Conservation (phyloP, 2,797 vertebrate genomes). For the Oreochromis grahami region DNA sequence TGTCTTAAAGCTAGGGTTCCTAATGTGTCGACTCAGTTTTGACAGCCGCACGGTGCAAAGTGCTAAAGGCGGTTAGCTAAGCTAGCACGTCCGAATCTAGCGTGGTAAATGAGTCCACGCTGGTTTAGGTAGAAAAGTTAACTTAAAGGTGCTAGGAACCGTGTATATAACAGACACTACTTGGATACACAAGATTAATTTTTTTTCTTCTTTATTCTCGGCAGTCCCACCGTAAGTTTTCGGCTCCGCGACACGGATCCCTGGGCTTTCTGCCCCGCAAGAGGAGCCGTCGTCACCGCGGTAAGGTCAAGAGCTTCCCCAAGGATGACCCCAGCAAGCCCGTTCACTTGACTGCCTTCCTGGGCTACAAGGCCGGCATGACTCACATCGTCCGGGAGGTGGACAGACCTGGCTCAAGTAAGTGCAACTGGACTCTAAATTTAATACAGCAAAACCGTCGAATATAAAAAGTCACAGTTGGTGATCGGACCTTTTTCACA, state of each 20-base stretch:
- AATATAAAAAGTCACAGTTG: neutral
- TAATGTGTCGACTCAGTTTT: neutral
- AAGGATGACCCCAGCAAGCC: slow-evolving; percentile 93
- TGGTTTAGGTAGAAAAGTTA: neutral
- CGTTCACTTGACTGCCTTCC: slow-evolving; percentile 92
- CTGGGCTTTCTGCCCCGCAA: slow-evolving; percentile 97
- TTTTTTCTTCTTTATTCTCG: fast-evolving
- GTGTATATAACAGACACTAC: fast-evolving
- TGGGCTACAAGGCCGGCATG: slow-evolving; percentile 98
- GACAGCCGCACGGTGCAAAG: fast-evolving
- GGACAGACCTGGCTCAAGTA: slow-evolving; percentile 96
- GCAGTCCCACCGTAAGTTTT: slow-evolving; percentile 97
- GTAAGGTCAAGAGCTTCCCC: slow-evolving; percentile 98
- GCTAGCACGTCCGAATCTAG: neutral
- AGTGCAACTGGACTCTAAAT: neutral
- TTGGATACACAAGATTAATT: fast-evolving
- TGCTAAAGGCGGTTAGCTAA: neutral
- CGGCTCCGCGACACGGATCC: slow-evolving; percentile 94
- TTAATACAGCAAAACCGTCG: neutral
- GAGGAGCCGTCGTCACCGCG: slow-evolving; percentile 89
- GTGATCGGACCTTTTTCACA: neutral
- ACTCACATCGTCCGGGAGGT: slow-evolving; percentile 97
- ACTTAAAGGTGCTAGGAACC: fast-evolving
- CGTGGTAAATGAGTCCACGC: neutral
- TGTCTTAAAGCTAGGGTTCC: fast-evolving